phyloP scores from a whole-genome alignment of 2,797 vertebrate genomes.

The Thalassophryne amazonica region DNA sequence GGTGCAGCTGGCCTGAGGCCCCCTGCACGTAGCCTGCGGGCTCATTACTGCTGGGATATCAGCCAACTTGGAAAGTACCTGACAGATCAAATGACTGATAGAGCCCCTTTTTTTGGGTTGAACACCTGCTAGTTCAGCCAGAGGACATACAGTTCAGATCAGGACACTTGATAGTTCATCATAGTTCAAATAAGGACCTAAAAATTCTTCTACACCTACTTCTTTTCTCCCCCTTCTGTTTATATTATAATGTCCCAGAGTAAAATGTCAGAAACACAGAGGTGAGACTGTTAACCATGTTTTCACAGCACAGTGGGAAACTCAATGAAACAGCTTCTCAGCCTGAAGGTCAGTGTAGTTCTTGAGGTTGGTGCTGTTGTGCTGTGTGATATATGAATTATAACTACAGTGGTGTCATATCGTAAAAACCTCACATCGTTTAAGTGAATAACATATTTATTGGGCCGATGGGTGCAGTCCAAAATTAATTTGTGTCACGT shows the following conservation, averaged over 20 bases:
- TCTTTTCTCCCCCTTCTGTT: not conserved
- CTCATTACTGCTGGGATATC: too few relatives aligned
- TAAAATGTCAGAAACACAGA: not conserved
- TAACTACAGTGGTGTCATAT: constrained; percentile 31
- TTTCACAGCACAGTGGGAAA: constrained; percentile 10
- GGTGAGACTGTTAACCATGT: not conserved
- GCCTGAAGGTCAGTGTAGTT: constrained; percentile 24
- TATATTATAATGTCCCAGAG: not conserved
- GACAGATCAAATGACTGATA: too few relatives aligned
- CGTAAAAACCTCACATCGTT: constrained; percentile 55
- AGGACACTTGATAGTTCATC: too few relatives aligned
- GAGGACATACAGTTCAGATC: too few relatives aligned
- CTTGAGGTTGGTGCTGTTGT: not conserved
- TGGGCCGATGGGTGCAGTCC: constrained; percentile 44
- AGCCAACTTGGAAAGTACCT: too few relatives aligned
- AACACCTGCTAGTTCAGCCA: too few relatives aligned
- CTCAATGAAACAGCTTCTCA: constrained; percentile 22
- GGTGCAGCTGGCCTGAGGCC: too few relatives aligned
- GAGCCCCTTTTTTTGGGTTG: too few relatives aligned
- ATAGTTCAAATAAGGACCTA: too few relatives aligned
- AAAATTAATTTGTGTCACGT: constrained; percentile 47
- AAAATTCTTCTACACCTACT: not conserved
- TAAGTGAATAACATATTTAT: constrained; percentile 52
- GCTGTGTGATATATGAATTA: constrained; percentile 42
- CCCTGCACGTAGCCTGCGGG: too few relatives aligned